Conservation (phyloP, 2,113 vertebrate species). For the Mus musculus region DNA sequence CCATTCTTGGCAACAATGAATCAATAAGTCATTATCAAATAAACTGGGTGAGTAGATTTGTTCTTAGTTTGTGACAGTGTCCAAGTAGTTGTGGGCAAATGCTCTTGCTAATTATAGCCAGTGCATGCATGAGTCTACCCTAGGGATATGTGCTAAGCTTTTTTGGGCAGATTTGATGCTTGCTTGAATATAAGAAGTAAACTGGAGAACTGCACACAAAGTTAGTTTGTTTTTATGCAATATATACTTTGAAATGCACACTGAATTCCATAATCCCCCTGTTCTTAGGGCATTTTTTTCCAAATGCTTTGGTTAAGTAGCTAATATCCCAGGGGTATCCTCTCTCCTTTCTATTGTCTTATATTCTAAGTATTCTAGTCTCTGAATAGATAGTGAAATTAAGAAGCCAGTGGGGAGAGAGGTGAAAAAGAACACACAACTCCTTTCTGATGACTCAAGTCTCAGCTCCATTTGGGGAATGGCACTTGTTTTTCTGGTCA, state of each 20-base stretch:
- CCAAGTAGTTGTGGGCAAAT: background rate
- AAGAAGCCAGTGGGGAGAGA: background rate
- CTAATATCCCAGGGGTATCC: background rate
- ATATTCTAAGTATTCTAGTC: background rate
- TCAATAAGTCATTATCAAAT: background rate
- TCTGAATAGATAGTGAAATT: slow-evolving; percentile 43
- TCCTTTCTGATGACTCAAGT: background rate
- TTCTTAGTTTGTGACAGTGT: slow-evolving; percentile 5
- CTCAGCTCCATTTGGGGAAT: background rate
- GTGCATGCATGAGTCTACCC: background rate
- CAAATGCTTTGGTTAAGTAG: slow-evolving; percentile 31
- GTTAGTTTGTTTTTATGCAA: background rate
- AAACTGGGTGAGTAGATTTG: background rate
- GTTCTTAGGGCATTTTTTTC: background rate
- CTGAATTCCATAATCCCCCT: background rate
- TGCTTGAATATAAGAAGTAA: slow-evolving; percentile 25
- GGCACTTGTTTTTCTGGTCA: slow-evolving; percentile 51
- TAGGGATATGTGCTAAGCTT: background rate
- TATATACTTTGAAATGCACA: slow-evolving; percentile 12
- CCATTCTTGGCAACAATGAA: background rate
- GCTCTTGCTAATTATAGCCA: background rate
- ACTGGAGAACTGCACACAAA: slow-evolving; percentile 9
- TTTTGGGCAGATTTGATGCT: background rate
- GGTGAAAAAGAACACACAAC: background rate
- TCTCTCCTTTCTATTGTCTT: background rate